These are phyloP conservation scores for Gymnothorax javanicus DNA, from an alignment of 2,797 vertebrate genomes.

Conservation along the genomic window DNA sequence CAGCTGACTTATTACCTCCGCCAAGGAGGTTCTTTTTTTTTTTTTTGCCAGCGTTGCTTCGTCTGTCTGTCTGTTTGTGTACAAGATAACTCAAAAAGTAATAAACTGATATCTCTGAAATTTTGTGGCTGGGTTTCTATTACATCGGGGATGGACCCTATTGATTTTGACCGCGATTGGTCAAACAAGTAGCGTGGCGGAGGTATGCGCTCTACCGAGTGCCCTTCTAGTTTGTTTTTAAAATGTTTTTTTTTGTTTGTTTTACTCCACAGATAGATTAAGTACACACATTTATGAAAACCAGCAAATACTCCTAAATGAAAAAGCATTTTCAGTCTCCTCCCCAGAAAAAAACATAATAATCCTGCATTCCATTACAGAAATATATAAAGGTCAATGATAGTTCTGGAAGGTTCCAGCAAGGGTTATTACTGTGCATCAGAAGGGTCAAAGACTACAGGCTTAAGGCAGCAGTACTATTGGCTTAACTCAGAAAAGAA, in stretches of 20 bases:
- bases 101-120: no score
- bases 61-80: no score
- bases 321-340: background rate
- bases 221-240: no score
- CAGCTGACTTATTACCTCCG: background rate
- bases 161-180: no score
- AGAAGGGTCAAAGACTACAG: background rate
- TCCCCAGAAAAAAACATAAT: background rate
- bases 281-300: background rate
- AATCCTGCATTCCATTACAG: background rate
- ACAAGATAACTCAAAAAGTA: no score
- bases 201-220: no score
- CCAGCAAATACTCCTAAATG: no score
- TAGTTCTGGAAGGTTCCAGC: background rate
- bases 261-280: background rate
- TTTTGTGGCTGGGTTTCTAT: no score
- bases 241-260: background rate
- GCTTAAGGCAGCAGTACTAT: background rate
- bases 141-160: no score
- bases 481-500: background rate
- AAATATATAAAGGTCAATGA: background rate
- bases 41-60: no score
- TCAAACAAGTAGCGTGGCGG: no score
- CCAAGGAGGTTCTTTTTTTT: no score
- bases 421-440: background rate